Evolutionary conservation across 30 jellyfish, hydroid and myxozoan species (phyloP).

Genomic region (Catostylus mosaicus): DNA sequence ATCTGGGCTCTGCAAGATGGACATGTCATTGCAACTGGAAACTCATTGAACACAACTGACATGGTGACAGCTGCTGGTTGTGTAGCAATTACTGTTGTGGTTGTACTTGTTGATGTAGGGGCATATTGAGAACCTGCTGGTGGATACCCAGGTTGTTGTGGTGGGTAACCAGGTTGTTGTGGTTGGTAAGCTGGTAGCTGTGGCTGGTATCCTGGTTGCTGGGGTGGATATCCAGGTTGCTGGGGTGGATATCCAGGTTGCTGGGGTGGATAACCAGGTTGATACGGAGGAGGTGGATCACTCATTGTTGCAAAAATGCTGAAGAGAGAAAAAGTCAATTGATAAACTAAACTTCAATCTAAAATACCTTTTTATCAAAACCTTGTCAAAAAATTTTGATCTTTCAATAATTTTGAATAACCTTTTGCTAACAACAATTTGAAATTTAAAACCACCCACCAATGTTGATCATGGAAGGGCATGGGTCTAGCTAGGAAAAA

Average conservation of each 20-base stretch:
- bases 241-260: slow-evolving; percentile 71
- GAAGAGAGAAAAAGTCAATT: no score
- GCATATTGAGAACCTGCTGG: slow-evolving; percentile 16
- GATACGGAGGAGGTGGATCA: slow-evolving; percentile 13
- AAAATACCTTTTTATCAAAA: no score
- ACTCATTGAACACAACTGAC: slow-evolving; percentile 65
- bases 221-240: slow-evolving; percentile 55
- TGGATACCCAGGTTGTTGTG: slow-evolving; percentile 68
- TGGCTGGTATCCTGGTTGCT: slow-evolving; percentile 66
- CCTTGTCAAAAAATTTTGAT: no score
- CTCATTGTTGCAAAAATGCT: no score
- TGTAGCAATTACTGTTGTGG: slow-evolving; percentile 73
- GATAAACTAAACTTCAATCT: no score
- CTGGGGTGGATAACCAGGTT: slow-evolving; percentile 67
- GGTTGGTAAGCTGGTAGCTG: slow-evolving; percentile 70
- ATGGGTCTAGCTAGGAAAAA: no score
- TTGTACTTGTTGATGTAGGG: slow-evolving; percentile 8
- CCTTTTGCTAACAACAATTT: no score
- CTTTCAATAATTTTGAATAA: no score
- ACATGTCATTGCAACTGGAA: slow-evolving; percentile 80
- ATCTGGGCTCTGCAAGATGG: slow-evolving; percentile 81
- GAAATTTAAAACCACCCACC: no score
- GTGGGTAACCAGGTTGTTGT: slow-evolving; percentile 48
- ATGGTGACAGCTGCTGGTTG: slow-evolving; percentile 73
- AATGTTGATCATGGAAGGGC: no score